Evolutionary conservation across 1,140 invertebrate genomes (phyloP).

Genomic region (Anastrepha ludens): DNA sequence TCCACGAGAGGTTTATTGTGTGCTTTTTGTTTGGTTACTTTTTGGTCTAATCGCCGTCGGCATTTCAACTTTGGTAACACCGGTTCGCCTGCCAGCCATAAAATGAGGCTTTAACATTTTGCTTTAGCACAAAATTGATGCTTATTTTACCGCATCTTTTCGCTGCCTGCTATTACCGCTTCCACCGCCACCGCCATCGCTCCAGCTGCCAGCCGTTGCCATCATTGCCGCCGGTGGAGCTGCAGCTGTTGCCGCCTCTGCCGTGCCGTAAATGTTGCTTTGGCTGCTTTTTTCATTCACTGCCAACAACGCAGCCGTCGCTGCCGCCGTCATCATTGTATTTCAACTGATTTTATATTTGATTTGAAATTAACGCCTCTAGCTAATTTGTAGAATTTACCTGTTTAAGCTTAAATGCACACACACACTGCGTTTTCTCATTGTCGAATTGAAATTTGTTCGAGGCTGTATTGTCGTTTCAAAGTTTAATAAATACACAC

Average conservation of each 20-base stretch:
- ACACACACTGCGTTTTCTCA: constrained; percentile 40
- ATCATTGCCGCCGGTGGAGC: neutral
- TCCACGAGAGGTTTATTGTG: neutral
- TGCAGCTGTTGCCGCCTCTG: constrained; percentile 15
- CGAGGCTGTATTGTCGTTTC: constrained; percentile 38
- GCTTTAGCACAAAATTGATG: constrained; percentile 10
- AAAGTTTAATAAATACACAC: constrained; percentile 26
- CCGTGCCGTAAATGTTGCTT: constrained; percentile 43
- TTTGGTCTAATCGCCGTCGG: constrained; percentile 24
- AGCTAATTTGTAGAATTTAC: constrained; percentile 51
- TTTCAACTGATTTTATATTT: constrained; percentile 53
- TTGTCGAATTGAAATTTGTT: constrained; percentile 38
- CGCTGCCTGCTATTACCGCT: neutral
- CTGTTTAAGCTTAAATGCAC: constrained; percentile 48
- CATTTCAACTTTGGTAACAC: constrained; percentile 35
- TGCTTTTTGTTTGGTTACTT: neutral
- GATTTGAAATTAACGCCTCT: constrained; percentile 50
- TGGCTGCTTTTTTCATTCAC: neutral
- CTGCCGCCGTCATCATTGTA: constrained; percentile 50
- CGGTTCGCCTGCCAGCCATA: constrained; percentile 9
- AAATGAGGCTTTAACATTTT: constrained; percentile 14
- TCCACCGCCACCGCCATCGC: neutral
- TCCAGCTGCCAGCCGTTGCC: constrained; percentile 36
- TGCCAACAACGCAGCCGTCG: neutral
- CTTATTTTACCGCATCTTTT: neutral